Evolutionary conservation across 2,888 invertebrate genomes (phyloP), one percentile per base, ranked within the genome.

Genomic region (Caenorhabditis becei): DNA sequence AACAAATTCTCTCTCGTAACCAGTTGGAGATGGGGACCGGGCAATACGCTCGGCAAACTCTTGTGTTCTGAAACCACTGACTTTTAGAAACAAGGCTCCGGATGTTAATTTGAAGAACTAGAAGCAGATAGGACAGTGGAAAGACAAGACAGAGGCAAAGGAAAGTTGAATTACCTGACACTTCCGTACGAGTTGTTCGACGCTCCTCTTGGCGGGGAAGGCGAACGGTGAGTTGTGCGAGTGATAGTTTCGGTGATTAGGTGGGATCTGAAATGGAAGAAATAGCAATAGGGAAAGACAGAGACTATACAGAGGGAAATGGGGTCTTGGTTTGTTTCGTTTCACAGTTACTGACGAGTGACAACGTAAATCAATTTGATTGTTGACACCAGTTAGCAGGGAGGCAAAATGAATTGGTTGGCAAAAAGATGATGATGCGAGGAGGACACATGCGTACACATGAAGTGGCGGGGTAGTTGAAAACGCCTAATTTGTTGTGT

Each of bases 41-140:
- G 72, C 82, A 24, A 69, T 74, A 11, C 85, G 51, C n/a, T 85
- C 85, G 10, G 85, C 85, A 56, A 85, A 85, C 23, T 85, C 83
- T 69, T 77, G 80, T 2, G 83, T 82, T 72, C 85, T 80, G 51
- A 80, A 82, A 66, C 23, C 44, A 5, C 0, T 35, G 10, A 2
- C 1, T 32, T 47, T 16, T 41, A 2, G 8, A 10, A 32, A 20
- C 11, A 23, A 49, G 7, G 1, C 16, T 14, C 1, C 5, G 14
- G 7, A 16, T 20, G 26, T 26, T 5, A 23, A 58, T 44, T 18
- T 20, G 10, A 66, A 23, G 2, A 47, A 51, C 26, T 53, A 61
- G 28, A 54, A 41, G 69, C 58, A 49, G 41, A 54, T 41, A 69
- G 62, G 49, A 32, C 24, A 24, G 47, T 53, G 26, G 18, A 47